A percentile compares a stretch with the other conserved stretches of the same genome.
Conservation (phyloP, 2,113 vertebrate genomes). For the Hylia prasina region DNA sequence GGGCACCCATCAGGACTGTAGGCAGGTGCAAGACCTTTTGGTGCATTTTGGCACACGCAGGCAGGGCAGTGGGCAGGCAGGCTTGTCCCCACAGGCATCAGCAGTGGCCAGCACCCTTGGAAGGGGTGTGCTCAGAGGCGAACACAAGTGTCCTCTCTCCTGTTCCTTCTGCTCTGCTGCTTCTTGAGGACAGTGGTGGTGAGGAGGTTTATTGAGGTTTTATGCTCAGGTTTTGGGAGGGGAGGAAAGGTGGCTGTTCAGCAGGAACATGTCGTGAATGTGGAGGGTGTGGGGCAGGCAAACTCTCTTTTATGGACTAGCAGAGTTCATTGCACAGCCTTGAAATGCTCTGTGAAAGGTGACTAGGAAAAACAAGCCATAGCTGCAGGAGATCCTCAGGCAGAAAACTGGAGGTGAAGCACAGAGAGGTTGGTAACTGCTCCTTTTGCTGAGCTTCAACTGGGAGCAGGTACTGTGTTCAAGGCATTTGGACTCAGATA, state of each 20-base stretch:
- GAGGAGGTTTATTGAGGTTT: neutral
- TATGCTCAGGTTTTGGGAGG: neutral
- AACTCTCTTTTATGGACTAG: neutral
- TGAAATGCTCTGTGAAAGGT: neutral
- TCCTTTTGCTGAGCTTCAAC: neutral
- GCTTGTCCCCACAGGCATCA: neutral
- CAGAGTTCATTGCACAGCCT: neutral
- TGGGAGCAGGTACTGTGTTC: neutral
- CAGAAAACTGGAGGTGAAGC: neutral
- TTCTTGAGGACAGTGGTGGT: neutral
- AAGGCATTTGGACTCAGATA: neutral
- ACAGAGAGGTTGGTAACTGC: neutral
- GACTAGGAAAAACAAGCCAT: neutral
- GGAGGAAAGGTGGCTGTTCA: neutral
- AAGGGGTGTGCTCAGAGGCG: accelerated
- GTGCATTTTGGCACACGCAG: neutral
- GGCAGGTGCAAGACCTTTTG: neutral
- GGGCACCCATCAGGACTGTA: neutral
- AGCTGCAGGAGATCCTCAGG: neutral
- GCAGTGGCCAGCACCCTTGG: neutral
- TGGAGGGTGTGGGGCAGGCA: neutral
- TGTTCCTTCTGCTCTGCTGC: neutral
- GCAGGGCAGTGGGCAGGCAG: neutral
- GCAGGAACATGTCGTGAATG: accelerated
- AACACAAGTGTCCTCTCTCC: neutral